Conservation (phyloP, 2,888 invertebrate species). For the Parnassius apollo region DNA sequence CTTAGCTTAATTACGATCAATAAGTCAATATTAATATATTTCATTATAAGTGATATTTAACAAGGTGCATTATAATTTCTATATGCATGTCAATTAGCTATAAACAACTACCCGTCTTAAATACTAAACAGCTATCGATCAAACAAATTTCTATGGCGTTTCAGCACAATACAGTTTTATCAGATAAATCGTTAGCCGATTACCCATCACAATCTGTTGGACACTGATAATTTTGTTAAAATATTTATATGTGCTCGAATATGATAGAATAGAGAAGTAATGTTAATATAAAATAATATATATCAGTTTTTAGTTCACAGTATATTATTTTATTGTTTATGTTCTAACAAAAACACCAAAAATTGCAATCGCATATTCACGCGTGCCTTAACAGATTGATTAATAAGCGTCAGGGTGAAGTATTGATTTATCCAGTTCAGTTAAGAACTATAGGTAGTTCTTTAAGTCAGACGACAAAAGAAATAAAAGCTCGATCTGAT, state of each 20-base stretch:
- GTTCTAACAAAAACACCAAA: too few relatives aligned
- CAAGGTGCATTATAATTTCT: too few relatives aligned
- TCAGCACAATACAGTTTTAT: constrained; percentile 47
- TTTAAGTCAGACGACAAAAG: constrained; percentile 1
- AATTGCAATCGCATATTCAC: neutral
- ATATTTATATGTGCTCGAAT: too few relatives aligned
- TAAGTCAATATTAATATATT: too few relatives aligned
- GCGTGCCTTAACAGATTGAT: neutral
- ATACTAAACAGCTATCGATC: constrained; percentile 47
- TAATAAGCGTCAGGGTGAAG: neutral
- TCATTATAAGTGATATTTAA: too few relatives aligned
- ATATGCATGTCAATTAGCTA: too few relatives aligned
- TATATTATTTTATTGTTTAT: too few relatives aligned
- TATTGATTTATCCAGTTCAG: neutral
- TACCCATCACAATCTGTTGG: constrained; percentile 55
- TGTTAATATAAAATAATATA: neutral
- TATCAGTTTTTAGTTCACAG: neutral
- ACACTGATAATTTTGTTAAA: constrained; percentile 29
- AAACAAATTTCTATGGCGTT: constrained; percentile 43
- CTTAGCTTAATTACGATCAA: too few relatives aligned
- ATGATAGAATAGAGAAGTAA: neutral
- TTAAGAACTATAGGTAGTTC: too few relatives aligned
- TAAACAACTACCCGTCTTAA: neutral
- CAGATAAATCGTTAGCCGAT: constrained; percentile 61
- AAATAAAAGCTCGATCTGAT: constrained; percentile 8